A percentile compares a stretch with the other conserved stretches of the same genome.
phyloP scores from a whole-genome alignment of 2,113 vertebrate genomes.

The Chlamydotis undulata region DNA sequence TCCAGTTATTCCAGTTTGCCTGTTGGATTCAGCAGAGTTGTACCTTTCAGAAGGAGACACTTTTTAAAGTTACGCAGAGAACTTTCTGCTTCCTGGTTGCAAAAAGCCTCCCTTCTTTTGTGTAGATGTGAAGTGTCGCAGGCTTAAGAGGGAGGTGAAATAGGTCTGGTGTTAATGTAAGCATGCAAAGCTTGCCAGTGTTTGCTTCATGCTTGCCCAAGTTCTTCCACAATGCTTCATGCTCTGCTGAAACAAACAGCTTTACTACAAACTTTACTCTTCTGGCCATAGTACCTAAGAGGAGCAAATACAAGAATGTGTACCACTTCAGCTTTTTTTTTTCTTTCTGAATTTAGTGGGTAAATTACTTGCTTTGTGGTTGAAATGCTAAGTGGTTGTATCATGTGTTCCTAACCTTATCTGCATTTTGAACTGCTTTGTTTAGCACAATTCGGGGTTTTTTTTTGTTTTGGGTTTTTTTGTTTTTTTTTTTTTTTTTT shows the following conservation, averaged over 20 bases:
- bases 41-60: neutral
- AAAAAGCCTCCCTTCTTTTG: neutral
- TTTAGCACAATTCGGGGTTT: neutral
- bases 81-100: neutral
- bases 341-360: neutral
- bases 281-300: neutral
- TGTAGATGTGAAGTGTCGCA: neutral
- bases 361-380: neutral
- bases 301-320: neutral
- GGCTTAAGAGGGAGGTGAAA: no score
- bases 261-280: neutral
- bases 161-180: neutral
- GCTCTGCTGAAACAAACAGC: neutral
- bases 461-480: no score
- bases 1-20: slow-evolving; percentile 42
- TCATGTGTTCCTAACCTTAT: neutral
- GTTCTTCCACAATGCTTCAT: neutral
- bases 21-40: neutral
- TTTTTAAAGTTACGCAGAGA: neutral
- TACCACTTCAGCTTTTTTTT: neutral
- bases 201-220: neutral
- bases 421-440: neutral
- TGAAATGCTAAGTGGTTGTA: neutral
- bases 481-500: neutral
- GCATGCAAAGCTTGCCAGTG: neutral